Percentiles rank a stretch among this genome's conserved stretches.
Evolutionary conservation across 1,140 invertebrate genomes (phyloP).

Genomic region (Drosophila orosa): DNA sequence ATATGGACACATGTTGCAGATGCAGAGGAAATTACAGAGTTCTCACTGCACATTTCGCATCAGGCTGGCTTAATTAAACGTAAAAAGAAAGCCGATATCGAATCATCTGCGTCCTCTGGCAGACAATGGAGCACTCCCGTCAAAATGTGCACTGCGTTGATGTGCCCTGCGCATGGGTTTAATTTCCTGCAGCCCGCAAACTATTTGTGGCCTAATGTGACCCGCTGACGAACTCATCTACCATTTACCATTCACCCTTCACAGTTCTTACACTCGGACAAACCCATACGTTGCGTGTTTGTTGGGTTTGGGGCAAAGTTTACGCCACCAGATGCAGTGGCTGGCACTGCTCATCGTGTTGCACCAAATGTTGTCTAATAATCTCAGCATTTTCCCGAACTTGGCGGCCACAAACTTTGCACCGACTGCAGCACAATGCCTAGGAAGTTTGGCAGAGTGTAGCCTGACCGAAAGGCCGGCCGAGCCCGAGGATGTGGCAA

Average conservation of each 20-base stretch:
- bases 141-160: constrained; percentile 48
- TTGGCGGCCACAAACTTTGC: constrained; percentile 65
- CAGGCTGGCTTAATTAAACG: constrained; percentile 64
- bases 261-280: constrained; percentile 57
- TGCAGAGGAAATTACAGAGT: constrained; percentile 75
- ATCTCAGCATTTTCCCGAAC: constrained; percentile 54
- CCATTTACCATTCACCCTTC: constrained; percentile 8
- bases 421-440: constrained; percentile 29
- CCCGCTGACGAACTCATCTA: constrained; percentile 38
- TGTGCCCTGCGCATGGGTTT: constrained; percentile 60
- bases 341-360: constrained; percentile 48
- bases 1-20: constrained; percentile 47
- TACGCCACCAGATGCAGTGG: constrained; percentile 17
- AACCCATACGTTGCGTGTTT: constrained; percentile 55
- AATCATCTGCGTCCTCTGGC: constrained; percentile 20
- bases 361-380: constrained; percentile 77
- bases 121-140: constrained; percentile 63
- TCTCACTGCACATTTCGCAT: constrained; percentile 58
- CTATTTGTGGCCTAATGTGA: constrained; percentile 59
- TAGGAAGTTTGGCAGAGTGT: constrained; percentile 70
- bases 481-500: constrained; percentile 48
- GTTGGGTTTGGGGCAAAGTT: constrained; percentile 18
- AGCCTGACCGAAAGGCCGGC: constrained; percentile 40
- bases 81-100: constrained; percentile 23
- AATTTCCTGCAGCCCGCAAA: constrained; percentile 71